Evolutionary conservation across 2,113 vertebrate genomes (phyloP).

Genomic region (Zingel zingel): DNA sequence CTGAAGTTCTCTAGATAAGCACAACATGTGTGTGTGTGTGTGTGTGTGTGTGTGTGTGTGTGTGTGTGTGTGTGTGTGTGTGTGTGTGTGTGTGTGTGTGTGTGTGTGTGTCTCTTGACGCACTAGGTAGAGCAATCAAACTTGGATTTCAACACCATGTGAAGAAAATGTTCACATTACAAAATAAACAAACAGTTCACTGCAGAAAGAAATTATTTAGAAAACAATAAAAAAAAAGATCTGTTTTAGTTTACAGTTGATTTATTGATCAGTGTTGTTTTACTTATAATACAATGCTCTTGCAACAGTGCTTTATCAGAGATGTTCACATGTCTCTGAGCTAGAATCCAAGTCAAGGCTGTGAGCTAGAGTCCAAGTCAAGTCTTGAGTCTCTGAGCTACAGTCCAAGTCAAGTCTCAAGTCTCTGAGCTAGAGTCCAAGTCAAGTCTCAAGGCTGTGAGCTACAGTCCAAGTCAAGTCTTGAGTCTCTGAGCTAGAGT

Average conservation of each 20-base stretch:
- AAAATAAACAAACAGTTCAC: constrained; percentile 15
- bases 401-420: too few species aligned
- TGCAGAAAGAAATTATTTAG: not conserved
- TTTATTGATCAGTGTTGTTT: not conserved
- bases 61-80: not conserved
- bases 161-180: not conserved
- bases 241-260: not conserved
- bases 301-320: too few species aligned
- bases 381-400: too few species aligned
- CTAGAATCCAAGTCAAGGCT: too few species aligned
- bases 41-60: constrained; percentile 5
- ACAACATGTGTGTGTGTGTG: not conserved
- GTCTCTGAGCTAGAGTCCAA: too few species aligned
- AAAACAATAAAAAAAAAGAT: not conserved
- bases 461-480: too few species aligned
- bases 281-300: not conserved
- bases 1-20: constrained; percentile 1
- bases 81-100: not conserved
- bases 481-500: too few species aligned
- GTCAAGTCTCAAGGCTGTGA: too few species aligned
- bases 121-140: constrained; percentile 5
- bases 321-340: too few species aligned
- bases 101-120: not conserved
- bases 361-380: too few species aligned
- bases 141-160: not conserved